Evolutionary conservation across 2,113 vertebrate genomes (phyloP).

Genomic region (Psittacus erithacus): DNA sequence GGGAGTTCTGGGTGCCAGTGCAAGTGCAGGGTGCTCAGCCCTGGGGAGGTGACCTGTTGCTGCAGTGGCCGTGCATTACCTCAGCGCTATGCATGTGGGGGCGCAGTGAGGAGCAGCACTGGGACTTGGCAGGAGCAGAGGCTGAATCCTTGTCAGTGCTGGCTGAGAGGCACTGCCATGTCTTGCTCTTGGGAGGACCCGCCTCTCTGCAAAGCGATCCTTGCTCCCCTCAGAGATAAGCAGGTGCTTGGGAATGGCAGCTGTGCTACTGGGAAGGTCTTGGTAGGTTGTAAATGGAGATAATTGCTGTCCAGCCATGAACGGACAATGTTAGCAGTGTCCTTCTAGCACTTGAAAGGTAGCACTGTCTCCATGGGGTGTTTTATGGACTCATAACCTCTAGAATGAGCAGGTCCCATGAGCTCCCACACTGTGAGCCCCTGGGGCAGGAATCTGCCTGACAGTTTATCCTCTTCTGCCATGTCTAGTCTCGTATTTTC

Average conservation of each 20-base stretch:
- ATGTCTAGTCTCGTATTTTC: slow-evolving; percentile 40
- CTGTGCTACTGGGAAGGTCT: neutral
- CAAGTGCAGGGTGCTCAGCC: neutral
- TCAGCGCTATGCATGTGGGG: fast-evolving
- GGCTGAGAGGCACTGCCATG: fast-evolving
- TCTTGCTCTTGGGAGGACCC: neutral
- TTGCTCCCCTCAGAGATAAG: neutral
- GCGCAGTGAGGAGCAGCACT: fast-evolving
- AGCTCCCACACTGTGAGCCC: neutral
- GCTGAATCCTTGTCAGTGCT: neutral
- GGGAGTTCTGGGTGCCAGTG: neutral
- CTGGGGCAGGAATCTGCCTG: neutral
- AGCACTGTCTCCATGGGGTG: neutral
- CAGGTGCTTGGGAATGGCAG: neutral
- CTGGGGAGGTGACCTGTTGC: neutral
- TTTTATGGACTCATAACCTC: neutral
- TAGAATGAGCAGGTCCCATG: neutral
- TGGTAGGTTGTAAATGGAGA: neutral
- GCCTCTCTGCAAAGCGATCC: neutral
- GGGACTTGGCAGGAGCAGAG: neutral
- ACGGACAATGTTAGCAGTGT: neutral
- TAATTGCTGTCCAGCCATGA: neutral
- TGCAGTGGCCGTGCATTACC: fast-evolving
- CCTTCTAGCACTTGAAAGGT: neutral
- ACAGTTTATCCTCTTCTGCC: neutral